phyloP scores from a whole-genome alignment of 1,140 invertebrate genomes.

The Drosophila ironensis region DNA sequence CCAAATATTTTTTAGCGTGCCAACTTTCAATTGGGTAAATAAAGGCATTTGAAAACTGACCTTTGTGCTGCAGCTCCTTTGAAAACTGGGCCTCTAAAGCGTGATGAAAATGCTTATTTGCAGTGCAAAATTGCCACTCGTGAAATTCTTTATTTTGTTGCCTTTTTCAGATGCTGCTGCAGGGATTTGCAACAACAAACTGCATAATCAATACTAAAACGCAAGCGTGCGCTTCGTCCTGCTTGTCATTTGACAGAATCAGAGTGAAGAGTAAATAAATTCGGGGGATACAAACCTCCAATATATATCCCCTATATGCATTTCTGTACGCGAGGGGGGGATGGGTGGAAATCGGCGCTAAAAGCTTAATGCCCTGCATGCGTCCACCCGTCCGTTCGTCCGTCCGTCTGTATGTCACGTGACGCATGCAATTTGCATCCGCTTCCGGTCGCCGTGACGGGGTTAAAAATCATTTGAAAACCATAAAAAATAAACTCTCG shows the following conservation, averaged over 20 bases:
- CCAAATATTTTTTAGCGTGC: too few relatives aligned
- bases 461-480: conserved; percentile 80
- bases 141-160: not conserved
- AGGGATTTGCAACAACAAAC: conserved; percentile 74
- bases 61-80: too few relatives aligned
- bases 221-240: conserved; percentile 56
- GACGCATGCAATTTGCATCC: conserved; percentile 80
- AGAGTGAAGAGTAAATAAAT: conserved; percentile 59
- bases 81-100: too few relatives aligned
- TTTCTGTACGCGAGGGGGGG: not conserved
- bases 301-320: not conserved
- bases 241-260: conserved; percentile 53
- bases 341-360: conserved; percentile 57
- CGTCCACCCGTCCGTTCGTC: conserved; percentile 21
- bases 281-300: conserved; percentile 1
- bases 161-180: conserved; percentile 10
- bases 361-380: conserved; percentile 71
- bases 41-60: too few relatives aligned
- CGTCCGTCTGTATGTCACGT: conserved; percentile 70
- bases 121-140: not conserved
- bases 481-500: conserved; percentile 76
- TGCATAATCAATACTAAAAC: conserved; percentile 79
- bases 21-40: too few relatives aligned
- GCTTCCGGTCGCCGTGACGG: conserved; percentile 57
- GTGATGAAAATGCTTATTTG: not conserved